phyloP scores from a whole-genome alignment of 1,140 invertebrate species.

The Frieseomelitta varia region DNA sequence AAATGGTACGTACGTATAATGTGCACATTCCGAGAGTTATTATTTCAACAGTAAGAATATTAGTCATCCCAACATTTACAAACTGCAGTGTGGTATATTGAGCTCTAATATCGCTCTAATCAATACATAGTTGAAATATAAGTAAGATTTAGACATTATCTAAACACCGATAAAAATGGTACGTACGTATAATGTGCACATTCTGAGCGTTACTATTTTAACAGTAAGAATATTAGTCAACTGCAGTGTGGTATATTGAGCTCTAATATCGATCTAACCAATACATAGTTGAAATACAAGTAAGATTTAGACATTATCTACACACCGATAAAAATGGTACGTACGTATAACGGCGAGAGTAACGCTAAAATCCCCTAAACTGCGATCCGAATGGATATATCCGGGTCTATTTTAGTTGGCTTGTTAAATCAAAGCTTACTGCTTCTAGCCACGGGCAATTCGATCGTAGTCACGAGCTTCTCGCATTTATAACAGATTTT shows the following conservation, averaged over 20 bases:
- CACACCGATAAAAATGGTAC: background rate
- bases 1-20: too few species aligned
- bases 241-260: too few species aligned
- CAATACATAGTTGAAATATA: too few species aligned
- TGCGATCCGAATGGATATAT: background rate
- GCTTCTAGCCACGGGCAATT: background rate
- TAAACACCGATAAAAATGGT: background rate
- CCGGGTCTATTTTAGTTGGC: background rate
- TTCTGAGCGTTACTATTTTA: too few species aligned
- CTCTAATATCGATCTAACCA: background rate
- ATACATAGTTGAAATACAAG: too few species aligned
- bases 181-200: too few species aligned
- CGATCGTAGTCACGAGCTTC: constrained; percentile 8
- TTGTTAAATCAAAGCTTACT: constrained; percentile 10
- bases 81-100: background rate
- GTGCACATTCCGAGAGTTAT: too few species aligned
- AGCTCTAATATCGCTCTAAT: background rate
- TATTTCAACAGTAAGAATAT: too few species aligned
- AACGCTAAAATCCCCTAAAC: background rate
- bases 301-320: background rate
- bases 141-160: background rate
- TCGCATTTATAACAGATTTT: background rate
- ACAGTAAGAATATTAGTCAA: too few species aligned
- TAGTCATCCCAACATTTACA: too few species aligned
- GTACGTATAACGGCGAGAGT: background rate